phyloP scores from a whole-genome alignment of 2,797 vertebrate species.

The Cichlasoma orientale region DNA sequence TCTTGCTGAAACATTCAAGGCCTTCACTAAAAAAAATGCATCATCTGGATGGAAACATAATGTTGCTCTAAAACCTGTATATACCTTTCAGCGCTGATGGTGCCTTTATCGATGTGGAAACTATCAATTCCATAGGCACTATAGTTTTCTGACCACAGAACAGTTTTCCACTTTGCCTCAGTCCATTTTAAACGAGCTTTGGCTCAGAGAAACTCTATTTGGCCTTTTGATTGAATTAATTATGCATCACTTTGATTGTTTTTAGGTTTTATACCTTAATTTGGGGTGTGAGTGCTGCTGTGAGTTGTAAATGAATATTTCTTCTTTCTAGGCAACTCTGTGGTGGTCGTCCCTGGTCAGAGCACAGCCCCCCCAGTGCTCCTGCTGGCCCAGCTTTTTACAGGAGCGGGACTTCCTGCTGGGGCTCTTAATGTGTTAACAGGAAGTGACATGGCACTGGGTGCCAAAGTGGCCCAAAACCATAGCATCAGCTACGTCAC shows the following conservation, averaged over 20 bases:
- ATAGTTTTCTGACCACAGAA: too few species aligned
- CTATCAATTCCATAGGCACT: too few species aligned
- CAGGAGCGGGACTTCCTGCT: slow-evolving; percentile 79
- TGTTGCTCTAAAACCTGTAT: too few species aligned
- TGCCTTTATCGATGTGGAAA: too few species aligned
- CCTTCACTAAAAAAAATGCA: too few species aligned
- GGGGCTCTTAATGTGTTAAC: slow-evolving; percentile 86
- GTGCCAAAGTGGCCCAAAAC: slow-evolving; percentile 73
- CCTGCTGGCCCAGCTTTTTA: slow-evolving; percentile 86
- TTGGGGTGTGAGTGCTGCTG: neutral
- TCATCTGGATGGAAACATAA: too few species aligned
- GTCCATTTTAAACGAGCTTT: too few species aligned
- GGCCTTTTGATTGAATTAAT: too few species aligned
- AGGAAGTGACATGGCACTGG: slow-evolving; percentile 73
- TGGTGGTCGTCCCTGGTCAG: slow-evolving; percentile 81
- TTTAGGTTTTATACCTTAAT: neutral
- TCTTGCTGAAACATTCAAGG: too few species aligned
- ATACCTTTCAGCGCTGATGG: too few species aligned
- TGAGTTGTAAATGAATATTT: neutral
- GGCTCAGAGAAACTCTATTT: too few species aligned
- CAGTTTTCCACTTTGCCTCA: too few species aligned
- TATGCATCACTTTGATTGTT: neutral
- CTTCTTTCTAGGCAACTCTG: slow-evolving; percentile 83
- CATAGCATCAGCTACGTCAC: slow-evolving; percentile 77
- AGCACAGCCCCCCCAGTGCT: slow-evolving; percentile 75